These are phyloP conservation scores for Heliopora coerulea DNA, from an alignment of 92 coral and sea anemone genomes.

Conservation along the genomic window DNA sequence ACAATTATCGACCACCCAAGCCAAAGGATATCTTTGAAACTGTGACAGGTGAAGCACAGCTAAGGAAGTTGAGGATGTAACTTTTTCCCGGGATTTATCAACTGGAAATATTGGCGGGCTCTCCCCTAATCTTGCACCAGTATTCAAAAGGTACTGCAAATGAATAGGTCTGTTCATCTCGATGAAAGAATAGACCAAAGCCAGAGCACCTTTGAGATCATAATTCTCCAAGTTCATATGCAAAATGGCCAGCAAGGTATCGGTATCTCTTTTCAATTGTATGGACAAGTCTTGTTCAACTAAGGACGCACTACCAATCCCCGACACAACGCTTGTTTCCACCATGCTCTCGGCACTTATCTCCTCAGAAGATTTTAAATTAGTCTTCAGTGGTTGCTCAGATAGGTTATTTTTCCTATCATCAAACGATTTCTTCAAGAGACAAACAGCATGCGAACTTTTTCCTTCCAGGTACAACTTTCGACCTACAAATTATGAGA, in stretches of 20 bases:
- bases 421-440: conserved; percentile 23
- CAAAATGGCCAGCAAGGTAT: conserved; percentile 75
- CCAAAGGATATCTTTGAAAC: conserved; percentile 72
- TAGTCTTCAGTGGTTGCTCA: not conserved
- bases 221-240: conserved; percentile 81
- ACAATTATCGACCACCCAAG: conserved; percentile 71
- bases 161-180: conserved; percentile 47
- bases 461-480: conserved; percentile 39
- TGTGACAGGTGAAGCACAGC: conserved; percentile 54
- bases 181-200: conserved; percentile 72
- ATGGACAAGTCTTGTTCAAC: conserved; percentile 23
- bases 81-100: conserved; percentile 42
- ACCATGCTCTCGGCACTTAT: not conserved
- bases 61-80: conserved; percentile 53
- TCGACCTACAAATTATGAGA: conserved; percentile 8
- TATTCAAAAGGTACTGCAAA: conserved; percentile 46
- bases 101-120: conserved; percentile 55
- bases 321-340: conserved; percentile 15
- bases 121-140: conserved; percentile 36
- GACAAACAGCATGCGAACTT: conserved; percentile 5
- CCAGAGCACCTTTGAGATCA: conserved; percentile 76
- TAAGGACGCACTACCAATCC: conserved; percentile 17
- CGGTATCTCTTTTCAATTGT: conserved; percentile 52
- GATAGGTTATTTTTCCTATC: not conserved
- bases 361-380: not conserved